These are phyloP conservation scores for Cryptocephalus primarius DNA, from an alignment of 2,888 invertebrate genomes.

Conservation along the genomic window DNA sequence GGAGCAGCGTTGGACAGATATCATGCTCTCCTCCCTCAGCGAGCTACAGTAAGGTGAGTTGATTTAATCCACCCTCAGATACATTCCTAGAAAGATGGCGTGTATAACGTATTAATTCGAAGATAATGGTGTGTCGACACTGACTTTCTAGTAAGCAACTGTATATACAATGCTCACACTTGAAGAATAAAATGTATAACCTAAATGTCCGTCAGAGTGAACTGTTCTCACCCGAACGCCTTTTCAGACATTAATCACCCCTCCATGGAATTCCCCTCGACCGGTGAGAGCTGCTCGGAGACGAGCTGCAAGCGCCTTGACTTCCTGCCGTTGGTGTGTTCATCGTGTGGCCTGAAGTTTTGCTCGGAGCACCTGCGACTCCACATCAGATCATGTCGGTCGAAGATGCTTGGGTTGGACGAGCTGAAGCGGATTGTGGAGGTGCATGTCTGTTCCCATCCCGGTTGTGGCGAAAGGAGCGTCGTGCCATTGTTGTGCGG, in stretches of 20 bases:
- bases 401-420: conserved; percentile 15
- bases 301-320: conserved; percentile 55
- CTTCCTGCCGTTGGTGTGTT: conserved; percentile 59
- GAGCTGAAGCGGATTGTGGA: conserved; percentile 20
- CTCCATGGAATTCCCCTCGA: conserved; percentile 59
- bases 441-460: conserved; percentile 45
- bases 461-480: conserved; percentile 48
- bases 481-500: conserved; percentile 53
- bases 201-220: too few relatives aligned
- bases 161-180: too few relatives aligned
- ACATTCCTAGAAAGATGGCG: too few relatives aligned
- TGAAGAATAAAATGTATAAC: too few relatives aligned
- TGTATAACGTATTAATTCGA: too few relatives aligned
- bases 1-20: conserved; percentile 55
- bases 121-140: too few relatives aligned
- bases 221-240: too few relatives aligned
- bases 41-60: conserved; percentile 38
- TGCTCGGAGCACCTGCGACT: conserved; percentile 57
- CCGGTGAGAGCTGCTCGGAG: conserved; percentile 56
- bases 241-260: too few relatives aligned
- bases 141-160: too few relatives aligned
- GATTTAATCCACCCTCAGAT: too few relatives aligned
- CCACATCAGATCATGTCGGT: conserved; percentile 43
- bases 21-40: conserved; percentile 42
- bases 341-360: conserved; percentile 47